phyloP scores from a whole-genome alignment of 2,113 vertebrate genomes.

The Reinhardtius hippoglossoides region DNA sequence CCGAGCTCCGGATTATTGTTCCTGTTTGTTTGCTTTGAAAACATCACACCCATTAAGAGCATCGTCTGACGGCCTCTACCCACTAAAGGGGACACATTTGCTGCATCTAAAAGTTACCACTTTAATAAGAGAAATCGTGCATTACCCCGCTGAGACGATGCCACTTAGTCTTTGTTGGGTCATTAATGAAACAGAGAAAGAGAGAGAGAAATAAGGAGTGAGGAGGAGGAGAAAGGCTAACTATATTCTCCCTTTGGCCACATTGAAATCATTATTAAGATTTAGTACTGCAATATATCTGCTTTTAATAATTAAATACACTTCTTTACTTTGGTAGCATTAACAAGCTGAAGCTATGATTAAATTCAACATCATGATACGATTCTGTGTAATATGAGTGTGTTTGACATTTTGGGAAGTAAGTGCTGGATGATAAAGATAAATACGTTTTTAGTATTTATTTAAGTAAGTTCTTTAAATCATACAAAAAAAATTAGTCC shows the following conservation, averaged over 20 bases:
- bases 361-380: not conserved
- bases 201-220: conserved; percentile 11
- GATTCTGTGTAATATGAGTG: not conserved
- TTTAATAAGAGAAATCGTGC: conserved; percentile 57
- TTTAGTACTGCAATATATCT: not conserved
- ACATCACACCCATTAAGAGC: not conserved
- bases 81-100: conserved; percentile 26
- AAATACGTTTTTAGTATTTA: no score
- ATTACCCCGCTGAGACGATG: conserved; percentile 25
- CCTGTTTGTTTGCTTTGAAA: conserved; percentile 10
- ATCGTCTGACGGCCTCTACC: conserved; percentile 7
- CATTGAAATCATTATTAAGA: not conserved
- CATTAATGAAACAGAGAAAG: conserved; percentile 36
- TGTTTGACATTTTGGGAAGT: not conserved
- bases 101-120: conserved; percentile 39
- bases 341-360: not conserved
- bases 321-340: not conserved
- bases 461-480: no score
- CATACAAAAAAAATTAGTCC: no score
- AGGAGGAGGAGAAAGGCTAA: not conserved
- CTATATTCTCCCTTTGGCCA: not conserved
- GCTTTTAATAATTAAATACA: not conserved
- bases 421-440: no score
- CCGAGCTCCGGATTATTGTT: conserved; percentile 10
- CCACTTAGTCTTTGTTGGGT: conserved; percentile 45